A percentile compares a stretch with the other conserved stretches of the same genome.
phyloP scores from a whole-genome alignment of 2,888 invertebrate species.

The Cabera pusaria region DNA sequence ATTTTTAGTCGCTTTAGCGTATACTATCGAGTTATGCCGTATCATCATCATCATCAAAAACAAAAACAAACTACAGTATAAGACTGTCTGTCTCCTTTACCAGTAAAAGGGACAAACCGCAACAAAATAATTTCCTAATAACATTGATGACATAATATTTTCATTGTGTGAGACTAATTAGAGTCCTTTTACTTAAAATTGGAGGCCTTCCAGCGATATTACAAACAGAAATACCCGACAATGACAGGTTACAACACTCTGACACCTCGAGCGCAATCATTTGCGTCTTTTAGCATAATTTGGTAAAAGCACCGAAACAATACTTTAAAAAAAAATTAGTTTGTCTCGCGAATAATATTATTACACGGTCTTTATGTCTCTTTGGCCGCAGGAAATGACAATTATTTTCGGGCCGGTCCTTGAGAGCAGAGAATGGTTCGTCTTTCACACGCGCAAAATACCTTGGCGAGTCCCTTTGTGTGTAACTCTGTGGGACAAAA shows the following conservation, averaged over 20 bases:
- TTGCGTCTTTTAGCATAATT: slow-evolving; percentile 46
- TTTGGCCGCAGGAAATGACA: slow-evolving; percentile 79
- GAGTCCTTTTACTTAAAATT: slow-evolving; percentile 5
- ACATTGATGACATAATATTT: too few relatives aligned
- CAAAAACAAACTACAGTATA: too few relatives aligned
- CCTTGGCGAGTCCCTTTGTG: slow-evolving; percentile 73
- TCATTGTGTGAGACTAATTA: too few relatives aligned
- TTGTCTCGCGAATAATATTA: slow-evolving; percentile 32
- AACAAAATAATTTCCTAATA: not conserved
- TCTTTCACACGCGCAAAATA: slow-evolving; percentile 81
- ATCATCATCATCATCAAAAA: too few relatives aligned
- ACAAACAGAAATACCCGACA: slow-evolving; percentile 21
- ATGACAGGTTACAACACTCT: slow-evolving; percentile 18
- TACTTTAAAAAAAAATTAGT: slow-evolving; percentile 34
- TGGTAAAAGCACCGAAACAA: slow-evolving; percentile 49
- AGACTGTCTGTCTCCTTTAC: too few relatives aligned
- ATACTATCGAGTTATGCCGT: too few relatives aligned
- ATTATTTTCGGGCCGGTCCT: slow-evolving; percentile 78
- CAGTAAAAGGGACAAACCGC: too few relatives aligned
- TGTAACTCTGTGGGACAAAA: slow-evolving; percentile 54
- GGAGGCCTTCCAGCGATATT: slow-evolving; percentile 16
- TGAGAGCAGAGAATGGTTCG: slow-evolving; percentile 68
- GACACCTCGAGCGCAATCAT: slow-evolving; percentile 48
- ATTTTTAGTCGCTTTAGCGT: too few relatives aligned
- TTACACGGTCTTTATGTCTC: slow-evolving; percentile 40